Conservation (phyloP, 2,888 invertebrate genomes). For the Gymnosoma rotundatum region DNA sequence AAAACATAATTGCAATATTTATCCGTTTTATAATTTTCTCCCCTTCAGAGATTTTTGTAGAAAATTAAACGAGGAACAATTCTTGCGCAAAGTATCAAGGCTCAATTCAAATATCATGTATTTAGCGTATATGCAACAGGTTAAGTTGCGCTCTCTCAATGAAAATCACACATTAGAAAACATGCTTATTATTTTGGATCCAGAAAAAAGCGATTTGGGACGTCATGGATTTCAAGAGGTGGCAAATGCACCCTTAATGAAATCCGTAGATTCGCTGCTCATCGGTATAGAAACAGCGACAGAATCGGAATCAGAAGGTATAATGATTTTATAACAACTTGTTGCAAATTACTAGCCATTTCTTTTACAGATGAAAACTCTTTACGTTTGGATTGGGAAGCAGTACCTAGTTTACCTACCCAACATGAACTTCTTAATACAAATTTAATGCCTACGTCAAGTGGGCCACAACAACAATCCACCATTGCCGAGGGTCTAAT, state of each 20-base stretch:
- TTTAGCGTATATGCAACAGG: slow-evolving; percentile 90
- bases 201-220: slow-evolving; percentile 87
- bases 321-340: no score
- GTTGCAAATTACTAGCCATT: no score
- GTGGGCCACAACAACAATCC: slow-evolving; percentile 79
- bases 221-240: slow-evolving; percentile 86
- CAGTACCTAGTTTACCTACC: slow-evolving; percentile 83
- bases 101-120: slow-evolving; percentile 91
- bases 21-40: neutral
- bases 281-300: slow-evolving; percentile 85
- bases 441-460: slow-evolving; percentile 74
- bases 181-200: slow-evolving; percentile 87
- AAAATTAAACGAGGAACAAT: slow-evolving; percentile 87
- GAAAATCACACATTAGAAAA: slow-evolving; percentile 89
- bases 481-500: slow-evolving; percentile 89
- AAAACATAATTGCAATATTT: neutral
- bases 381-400: slow-evolving; percentile 91
- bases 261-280: slow-evolving; percentile 85
- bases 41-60: slow-evolving; percentile 89
- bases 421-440: slow-evolving; percentile 76
- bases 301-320: slow-evolving; percentile 87
- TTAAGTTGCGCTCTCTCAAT: slow-evolving; percentile 85
- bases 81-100: slow-evolving; percentile 88
- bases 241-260: slow-evolving; percentile 79
- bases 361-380: slow-evolving; percentile 84